Evolutionary conservation across 2,888 invertebrate genomes (phyloP).

Genomic region (Notodonta ziczac): DNA sequence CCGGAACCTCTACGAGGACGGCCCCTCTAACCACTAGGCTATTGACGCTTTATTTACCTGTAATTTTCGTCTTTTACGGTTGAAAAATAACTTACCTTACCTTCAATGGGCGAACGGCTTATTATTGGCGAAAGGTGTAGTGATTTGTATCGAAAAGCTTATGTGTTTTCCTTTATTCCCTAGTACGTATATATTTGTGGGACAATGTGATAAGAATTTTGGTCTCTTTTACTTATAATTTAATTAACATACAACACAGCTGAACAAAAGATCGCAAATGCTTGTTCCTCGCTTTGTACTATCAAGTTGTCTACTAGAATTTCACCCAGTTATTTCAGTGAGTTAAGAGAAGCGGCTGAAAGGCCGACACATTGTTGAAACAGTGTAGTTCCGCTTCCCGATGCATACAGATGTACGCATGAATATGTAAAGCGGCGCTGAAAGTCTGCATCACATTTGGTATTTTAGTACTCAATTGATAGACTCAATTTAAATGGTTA

Average conservation of each 20-base stretch:
- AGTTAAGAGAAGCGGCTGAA: conserved; percentile 26
- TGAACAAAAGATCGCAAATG: conserved; percentile 49
- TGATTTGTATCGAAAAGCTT: no score
- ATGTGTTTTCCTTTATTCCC: no score
- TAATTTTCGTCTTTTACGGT: no score
- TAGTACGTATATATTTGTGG: no score
- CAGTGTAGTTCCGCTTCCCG: conserved; percentile 18
- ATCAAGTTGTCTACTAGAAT: conserved; percentile 35
- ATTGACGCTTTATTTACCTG: no score
- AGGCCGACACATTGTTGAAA: conserved; percentile 26
- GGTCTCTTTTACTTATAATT: no score
- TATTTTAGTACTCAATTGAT: conserved; percentile 56
- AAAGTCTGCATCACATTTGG: conserved; percentile 37
- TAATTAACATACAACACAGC: neutral
- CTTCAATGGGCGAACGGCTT: no score
- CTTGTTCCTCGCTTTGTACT: conserved; percentile 42
- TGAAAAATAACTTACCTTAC: no score
- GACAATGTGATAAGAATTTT: no score
- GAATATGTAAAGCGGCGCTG: conserved; percentile 38
- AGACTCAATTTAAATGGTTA: conserved; percentile 61
- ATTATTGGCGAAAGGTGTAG: no score
- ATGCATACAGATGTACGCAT: conserved; percentile 36
- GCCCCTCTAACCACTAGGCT: no score
- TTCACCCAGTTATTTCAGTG: conserved; percentile 32
- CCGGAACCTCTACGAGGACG: no score